Evolutionary conservation across 1,140 invertebrate genomes (phyloP), one percentile per base, ranked within the genome.

Genomic region (Tenebrio molitor): DNA sequence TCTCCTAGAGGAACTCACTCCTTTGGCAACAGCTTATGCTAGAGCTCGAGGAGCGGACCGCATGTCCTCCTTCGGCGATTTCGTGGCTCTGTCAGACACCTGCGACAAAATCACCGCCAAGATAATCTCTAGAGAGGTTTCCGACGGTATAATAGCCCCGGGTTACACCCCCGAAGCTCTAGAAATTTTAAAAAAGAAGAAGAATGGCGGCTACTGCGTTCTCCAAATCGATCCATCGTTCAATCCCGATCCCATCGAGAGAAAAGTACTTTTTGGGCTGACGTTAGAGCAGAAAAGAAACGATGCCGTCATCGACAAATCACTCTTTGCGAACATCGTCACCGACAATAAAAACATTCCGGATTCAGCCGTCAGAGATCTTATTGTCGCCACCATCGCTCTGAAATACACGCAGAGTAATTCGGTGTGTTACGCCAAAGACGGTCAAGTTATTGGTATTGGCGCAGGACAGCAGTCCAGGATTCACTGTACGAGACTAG

Each of bases 51-150:
- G 97, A 29, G 97, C 97, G 12, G 98, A 99, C 84, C 89, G 98
- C 64, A 99, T 99, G 98, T 98, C 96, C 2, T 99, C 97, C 7
- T 99, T 99, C 85, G 97, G 98, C 0, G 98, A 99, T 85, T 99
- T 99, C 83, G 89, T 99, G 34, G 96, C 97, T 7, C 81, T 99
- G 0, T 99, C 97, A 0, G 96, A 98, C 80, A 79, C 85, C 1
- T 99, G 97, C 83, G 98, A 99, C 85, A 89, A 87, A 19, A 75
- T 90, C 8, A 99, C 97, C 0, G 97, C 92, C 0, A 87, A 84
- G 75, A 90, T 93, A 15, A 91, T 93, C 36, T 90, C 91, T 0
- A 83, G 91, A 15, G 92, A 93, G 80, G 96, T 99, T 0, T 99
- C 97, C 1, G 98, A 99, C 86, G 98, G 98, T 33, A 92, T 99